These are phyloP conservation scores for Cheilosia vernalis DNA, from an alignment of 2,888 invertebrate genomes.

Conservation along the genomic window DNA sequence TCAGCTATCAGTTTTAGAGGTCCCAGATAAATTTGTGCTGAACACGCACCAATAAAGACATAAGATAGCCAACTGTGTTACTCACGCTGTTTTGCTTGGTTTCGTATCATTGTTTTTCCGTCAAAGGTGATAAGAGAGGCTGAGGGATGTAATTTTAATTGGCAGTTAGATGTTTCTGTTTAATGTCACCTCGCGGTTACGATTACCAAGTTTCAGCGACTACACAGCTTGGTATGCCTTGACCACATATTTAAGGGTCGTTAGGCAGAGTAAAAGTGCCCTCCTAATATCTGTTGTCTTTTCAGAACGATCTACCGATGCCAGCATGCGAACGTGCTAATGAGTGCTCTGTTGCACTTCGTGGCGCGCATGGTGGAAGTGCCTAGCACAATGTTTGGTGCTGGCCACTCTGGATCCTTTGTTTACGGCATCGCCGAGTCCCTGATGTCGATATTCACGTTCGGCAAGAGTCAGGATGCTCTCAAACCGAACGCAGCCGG, in stretches of 20 bases:
- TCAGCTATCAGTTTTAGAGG: neutral
- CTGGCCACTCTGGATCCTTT: conserved; percentile 89
- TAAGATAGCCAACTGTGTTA: no score
- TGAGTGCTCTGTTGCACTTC: conserved; percentile 91
- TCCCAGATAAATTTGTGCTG: neutral
- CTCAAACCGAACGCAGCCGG: conserved; percentile 82
- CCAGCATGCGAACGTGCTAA: conserved; percentile 85
- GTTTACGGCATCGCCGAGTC: conserved; percentile 89
- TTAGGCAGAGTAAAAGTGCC: no score
- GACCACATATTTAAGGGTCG: no score
- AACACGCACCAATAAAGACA: no score
- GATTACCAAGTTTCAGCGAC: no score
- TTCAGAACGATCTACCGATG: conserved; percentile 82
- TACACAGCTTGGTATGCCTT: no score
- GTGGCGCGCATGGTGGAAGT: conserved; percentile 87
- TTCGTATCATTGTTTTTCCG: no score
- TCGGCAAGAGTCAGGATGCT: conserved; percentile 84
- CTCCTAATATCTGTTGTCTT: neutral
- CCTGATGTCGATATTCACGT: conserved; percentile 92
- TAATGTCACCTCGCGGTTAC: no score
- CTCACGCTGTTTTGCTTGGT: no score
- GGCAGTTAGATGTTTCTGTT: no score
- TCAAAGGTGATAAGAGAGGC: no score
- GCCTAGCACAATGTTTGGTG: conserved; percentile 88
- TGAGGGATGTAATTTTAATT: no score